Conservation (phyloP, 92 coral and sea anemone genomes). For the Pocillopora grandis region DNA sequence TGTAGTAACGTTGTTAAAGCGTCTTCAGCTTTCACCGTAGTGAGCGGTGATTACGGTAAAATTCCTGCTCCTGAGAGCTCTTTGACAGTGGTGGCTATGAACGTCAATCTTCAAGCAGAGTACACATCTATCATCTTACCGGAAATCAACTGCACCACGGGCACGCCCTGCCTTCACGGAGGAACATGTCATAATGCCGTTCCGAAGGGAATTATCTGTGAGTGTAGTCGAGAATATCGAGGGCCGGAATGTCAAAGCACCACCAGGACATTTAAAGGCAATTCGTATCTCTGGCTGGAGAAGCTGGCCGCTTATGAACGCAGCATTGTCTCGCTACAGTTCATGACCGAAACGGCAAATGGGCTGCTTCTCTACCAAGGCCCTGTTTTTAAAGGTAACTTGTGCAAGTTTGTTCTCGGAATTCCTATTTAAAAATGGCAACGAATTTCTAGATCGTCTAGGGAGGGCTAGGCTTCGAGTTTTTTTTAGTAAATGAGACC, state of each 20-base stretch:
- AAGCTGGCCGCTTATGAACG: conserved; percentile 70
- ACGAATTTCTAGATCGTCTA: no score
- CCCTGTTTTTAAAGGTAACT: conserved; percentile 57
- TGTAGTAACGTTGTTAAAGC: conserved; percentile 77
- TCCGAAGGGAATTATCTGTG: conserved; percentile 72
- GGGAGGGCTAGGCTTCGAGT: no score
- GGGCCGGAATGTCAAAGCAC: conserved; percentile 81
- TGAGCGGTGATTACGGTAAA: conserved; percentile 90
- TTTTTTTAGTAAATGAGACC: no score
- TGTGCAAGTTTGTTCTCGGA: no score
- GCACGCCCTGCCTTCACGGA: conserved; percentile 71
- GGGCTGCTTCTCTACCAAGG: conserved; percentile 86
- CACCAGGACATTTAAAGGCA: conserved; percentile 71
- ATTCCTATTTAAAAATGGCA: no score
- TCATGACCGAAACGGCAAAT: conserved; percentile 62
- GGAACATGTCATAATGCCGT: conserved; percentile 84
- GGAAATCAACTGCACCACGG: conserved; percentile 42
- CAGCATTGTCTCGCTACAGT: conserved; percentile 63
- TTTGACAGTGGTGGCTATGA: conserved; percentile 80
- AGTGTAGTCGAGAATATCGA: conserved; percentile 67
- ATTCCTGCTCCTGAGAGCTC: conserved; percentile 68
- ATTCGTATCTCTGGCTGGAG: conserved; percentile 68
- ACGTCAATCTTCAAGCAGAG: conserved; percentile 59
- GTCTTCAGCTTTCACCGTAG: conserved; percentile 71
- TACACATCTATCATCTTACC: conserved; percentile 64